Conservation (phyloP, 2,888 invertebrate species). For the Blastobasis lacticolella region DNA sequence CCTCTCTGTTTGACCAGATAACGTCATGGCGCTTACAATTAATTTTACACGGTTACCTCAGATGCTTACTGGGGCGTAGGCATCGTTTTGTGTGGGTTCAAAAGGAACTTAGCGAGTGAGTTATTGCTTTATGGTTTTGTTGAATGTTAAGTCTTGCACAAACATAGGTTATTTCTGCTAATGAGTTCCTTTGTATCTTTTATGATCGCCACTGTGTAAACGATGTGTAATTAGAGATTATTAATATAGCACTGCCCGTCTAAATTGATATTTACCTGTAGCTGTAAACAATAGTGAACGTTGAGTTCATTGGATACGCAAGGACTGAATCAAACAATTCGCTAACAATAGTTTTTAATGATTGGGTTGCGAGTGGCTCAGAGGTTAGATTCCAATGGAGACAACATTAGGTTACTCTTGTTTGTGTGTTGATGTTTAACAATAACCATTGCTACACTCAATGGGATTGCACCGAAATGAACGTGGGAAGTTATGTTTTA, state of each 20-base stretch:
- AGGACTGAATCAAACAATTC: neutral
- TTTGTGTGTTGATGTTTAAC: conserved; percentile 23
- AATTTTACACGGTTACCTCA: conserved; percentile 21
- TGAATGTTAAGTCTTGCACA: too few relatives aligned
- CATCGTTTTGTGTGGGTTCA: conserved; percentile 21
- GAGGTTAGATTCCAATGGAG: conserved; percentile 12
- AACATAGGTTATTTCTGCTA: too few relatives aligned
- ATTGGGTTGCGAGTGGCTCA: too few relatives aligned
- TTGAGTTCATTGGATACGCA: neutral
- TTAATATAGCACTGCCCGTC: too few relatives aligned
- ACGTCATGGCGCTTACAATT: conserved; percentile 32
- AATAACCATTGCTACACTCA: conserved; percentile 32
- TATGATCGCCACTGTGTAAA: too few relatives aligned
- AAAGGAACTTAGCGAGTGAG: conserved; percentile 16
- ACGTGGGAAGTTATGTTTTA: conserved; percentile 32
- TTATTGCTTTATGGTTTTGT: neutral
- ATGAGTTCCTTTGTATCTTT: too few relatives aligned
- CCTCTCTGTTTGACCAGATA: conserved; percentile 39
- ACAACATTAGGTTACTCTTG: conserved; percentile 13
- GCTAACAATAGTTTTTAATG: too few relatives aligned
- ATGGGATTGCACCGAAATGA: conserved; percentile 32
- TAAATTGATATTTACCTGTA: too few relatives aligned
- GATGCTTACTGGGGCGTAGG: conserved; percentile 11
- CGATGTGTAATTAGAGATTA: too few relatives aligned
- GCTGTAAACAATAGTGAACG: neutral